Evolutionary conservation across 2,797 vertebrate species (phyloP).

Genomic region (Poecile montanus): DNA sequence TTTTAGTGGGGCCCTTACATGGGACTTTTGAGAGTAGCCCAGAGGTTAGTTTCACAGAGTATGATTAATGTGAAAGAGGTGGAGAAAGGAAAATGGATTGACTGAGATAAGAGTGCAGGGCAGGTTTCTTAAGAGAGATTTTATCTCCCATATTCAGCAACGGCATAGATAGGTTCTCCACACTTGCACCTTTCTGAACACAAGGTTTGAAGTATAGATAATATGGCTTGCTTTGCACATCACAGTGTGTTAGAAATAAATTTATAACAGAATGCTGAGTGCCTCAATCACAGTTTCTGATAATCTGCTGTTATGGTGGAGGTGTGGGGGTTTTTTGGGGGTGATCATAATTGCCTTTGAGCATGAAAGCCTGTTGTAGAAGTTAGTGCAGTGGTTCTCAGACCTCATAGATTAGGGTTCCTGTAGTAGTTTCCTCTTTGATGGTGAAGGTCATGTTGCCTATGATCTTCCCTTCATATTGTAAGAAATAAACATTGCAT

Average conservation of each 20-base stretch:
- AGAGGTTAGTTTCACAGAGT: not conserved
- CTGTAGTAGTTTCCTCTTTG: not conserved
- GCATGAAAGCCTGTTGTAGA: not conserved
- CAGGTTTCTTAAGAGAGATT: not conserved
- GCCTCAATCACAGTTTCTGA: not conserved
- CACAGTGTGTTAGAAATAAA: not conserved
- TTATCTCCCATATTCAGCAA: not conserved
- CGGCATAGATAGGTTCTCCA: not conserved
- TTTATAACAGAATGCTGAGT: not conserved
- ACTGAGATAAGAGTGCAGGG: not conserved
- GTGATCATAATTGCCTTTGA: not conserved
- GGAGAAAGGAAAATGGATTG: not conserved
- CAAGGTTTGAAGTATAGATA: not conserved
- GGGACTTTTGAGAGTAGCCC: not conserved
- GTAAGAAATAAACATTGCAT: not conserved
- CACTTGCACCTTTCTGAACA: not conserved
- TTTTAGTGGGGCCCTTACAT: not conserved
- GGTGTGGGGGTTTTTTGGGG: accelerated
- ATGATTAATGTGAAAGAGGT: not conserved
- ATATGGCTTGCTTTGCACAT: not conserved
- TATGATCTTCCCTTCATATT: not conserved
- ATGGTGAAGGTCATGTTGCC: not conserved
- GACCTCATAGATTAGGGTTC: not conserved
- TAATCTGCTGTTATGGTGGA: not conserved
- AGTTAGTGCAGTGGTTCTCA: not conserved